Conservation (phyloP, 2,888 invertebrate species). For the Gymnocheta viridis region DNA sequence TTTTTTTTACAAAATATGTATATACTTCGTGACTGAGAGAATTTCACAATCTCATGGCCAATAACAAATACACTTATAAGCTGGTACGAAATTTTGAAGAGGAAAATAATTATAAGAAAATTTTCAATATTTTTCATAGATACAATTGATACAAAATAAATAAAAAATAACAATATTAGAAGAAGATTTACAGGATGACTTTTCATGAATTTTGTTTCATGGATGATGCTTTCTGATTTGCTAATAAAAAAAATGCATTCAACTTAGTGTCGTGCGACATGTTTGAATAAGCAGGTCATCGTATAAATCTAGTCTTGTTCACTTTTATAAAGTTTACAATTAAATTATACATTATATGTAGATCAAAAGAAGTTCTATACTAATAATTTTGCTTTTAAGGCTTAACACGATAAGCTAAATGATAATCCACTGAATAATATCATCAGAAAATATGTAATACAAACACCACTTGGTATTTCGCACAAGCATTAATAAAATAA, state of each 20-base stretch:
- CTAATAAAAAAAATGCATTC: not conserved
- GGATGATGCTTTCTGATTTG: not conserved
- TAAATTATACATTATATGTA: slow-evolving; percentile 38
- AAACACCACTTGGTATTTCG: slow-evolving; percentile 37
- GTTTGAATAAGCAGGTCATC: not conserved
- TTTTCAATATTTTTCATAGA: slow-evolving; percentile 10
- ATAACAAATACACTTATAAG: slow-evolving; percentile 15
- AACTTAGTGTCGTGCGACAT: not conserved
- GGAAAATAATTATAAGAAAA: not conserved
- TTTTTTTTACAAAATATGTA: slow-evolving; percentile 61
- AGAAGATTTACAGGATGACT: not conserved
- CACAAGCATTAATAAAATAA: slow-evolving; percentile 35
- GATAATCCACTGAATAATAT: not conserved
- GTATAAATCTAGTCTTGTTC: not conserved
- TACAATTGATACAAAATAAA: slow-evolving; percentile 34
- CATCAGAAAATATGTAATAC: not conserved
- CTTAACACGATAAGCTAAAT: slow-evolving; percentile 3
- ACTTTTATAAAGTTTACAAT: slow-evolving; percentile 50
- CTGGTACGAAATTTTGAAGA: slow-evolving; percentile 55
- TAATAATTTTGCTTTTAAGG: slow-evolving; percentile 11
- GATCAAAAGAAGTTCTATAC: slow-evolving; percentile 7
- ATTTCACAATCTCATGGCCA: slow-evolving; percentile 54
- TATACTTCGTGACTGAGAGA: slow-evolving; percentile 48
- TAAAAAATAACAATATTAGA: slow-evolving; percentile 27
- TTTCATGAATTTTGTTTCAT: not conserved